Evolutionary conservation across 2,888 invertebrate genomes (phyloP).

Genomic region (Agonopterix heracliana): DNA sequence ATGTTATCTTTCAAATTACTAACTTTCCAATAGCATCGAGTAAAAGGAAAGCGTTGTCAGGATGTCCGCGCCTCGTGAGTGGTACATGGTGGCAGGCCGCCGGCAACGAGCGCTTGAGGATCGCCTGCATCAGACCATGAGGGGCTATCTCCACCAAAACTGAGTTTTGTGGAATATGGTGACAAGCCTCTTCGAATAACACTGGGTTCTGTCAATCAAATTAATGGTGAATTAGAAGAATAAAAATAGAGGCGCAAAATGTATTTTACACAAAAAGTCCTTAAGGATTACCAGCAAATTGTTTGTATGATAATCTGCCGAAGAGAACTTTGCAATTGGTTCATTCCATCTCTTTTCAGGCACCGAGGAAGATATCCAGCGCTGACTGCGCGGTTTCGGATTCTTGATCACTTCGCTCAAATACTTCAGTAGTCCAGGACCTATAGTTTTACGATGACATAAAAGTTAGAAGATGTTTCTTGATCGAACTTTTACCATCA

Average conservation of each 20-base stretch:
- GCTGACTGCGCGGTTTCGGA: slow-evolving; percentile 79
- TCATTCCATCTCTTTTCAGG: slow-evolving; percentile 62
- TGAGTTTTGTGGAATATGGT: slow-evolving; percentile 85
- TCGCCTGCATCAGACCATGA: slow-evolving; percentile 91
- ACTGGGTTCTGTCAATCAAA: slow-evolving; percentile 70
- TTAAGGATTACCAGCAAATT: slow-evolving; percentile 78
- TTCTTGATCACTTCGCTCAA: slow-evolving; percentile 77
- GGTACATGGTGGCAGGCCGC: slow-evolving; percentile 80
- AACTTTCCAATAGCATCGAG: slow-evolving; percentile 80
- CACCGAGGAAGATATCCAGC: slow-evolving; percentile 91
- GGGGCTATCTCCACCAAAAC: slow-evolving; percentile 92
- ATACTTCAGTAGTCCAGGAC: slow-evolving; percentile 67
- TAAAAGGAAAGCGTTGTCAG: slow-evolving; percentile 74
- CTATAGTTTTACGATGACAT: slow-evolving; percentile 16
- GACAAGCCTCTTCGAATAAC: slow-evolving; percentile 86
- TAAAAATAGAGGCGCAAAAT: slow-evolving; percentile 61
- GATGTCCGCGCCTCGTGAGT: slow-evolving; percentile 82
- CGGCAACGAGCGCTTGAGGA: slow-evolving; percentile 84
- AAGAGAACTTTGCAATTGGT: slow-evolving; percentile 68
- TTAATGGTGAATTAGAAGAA: slow-evolving; percentile 40
- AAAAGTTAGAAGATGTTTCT: no score
- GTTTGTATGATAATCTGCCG: slow-evolving; percentile 90
- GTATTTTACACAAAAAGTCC: no score
- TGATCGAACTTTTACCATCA: no score
- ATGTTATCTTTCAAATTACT: slow-evolving; percentile 20